Percentiles rank a stretch among this genome's conserved stretches.
These are phyloP conservation scores for Dasyprocta punctata DNA, from an alignment of 2,113 vertebrate genomes.

Conservation along the genomic window DNA sequence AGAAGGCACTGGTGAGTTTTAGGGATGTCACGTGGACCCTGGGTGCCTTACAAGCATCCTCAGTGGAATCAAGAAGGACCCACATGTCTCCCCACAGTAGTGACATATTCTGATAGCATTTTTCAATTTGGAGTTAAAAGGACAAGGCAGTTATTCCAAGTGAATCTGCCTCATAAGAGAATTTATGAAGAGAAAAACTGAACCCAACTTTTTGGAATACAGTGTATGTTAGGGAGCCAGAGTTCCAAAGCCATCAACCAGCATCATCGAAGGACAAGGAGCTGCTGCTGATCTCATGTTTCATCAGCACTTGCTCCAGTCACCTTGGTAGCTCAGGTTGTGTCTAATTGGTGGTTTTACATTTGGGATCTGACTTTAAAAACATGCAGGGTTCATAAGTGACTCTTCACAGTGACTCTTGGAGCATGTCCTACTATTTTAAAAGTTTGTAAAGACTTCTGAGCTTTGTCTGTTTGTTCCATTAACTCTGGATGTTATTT, in stretches of 20 bases:
- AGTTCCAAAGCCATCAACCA: background rate
- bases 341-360: rapidly evolving
- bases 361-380: background rate
- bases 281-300: rapidly evolving
- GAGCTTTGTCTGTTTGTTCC: background rate
- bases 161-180: background rate
- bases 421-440: rapidly evolving
- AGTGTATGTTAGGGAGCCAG: background rate
- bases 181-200: background rate
- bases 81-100: rapidly evolving
- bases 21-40: rapidly evolving
- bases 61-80: rapidly evolving
- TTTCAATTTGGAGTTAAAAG: background rate
- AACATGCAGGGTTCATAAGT: rapidly evolving
- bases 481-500: background rate
- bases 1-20: background rate
- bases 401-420: background rate
- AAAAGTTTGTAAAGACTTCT: no score
- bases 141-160: no score
- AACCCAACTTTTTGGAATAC: background rate
- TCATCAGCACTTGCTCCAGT: rapidly evolving
- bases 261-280: no score
- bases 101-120: no score
- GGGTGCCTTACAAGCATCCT: no score
- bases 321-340: rapidly evolving